Base-by-base conservation (phyloP, 1,140 invertebrate species). In the Diplogasteroides magnus region DNA sequence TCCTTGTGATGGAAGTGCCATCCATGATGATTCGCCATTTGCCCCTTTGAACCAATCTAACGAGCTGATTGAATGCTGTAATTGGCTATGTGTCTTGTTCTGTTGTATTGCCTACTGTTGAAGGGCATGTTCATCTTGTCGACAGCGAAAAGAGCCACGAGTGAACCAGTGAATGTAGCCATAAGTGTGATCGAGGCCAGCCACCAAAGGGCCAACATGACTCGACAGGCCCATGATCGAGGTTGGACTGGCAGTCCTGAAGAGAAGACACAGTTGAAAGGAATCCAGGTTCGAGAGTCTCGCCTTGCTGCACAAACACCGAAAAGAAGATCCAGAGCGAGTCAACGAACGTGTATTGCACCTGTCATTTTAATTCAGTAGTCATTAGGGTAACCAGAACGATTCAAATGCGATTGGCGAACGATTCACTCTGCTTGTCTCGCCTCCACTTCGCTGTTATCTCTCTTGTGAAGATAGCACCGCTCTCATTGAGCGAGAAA, bases 261-360 rank as follows among this genome's bases (percentile, higher is more conserved):
- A 74, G 31, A 55, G 23, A 28, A 19, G 37, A 48, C 19, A 48
- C 37, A 19, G 6, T 48, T 19, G 19, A 19, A 48, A 48, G 19
- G 37, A 48, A 48, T 57, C n/a, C n/a, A n/a, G n/a, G n/a, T n/a
- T n/a, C n/a, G n/a, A n/a, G n/a, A n/a, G 11, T 2, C 55, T 29
- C 55, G 74, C 74, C 74, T 75, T 75, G 74, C 31, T 75, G 74
- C 23, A 75, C 73, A 55, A 74, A 74, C 6, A 75, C 67, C 2
- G 74, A 75, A 48, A 59, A 75, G 29, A 74, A 75, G 19, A 75
- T 72, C 74, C 74, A 75, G 27, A 75, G 48, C 15, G 58, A 69
- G 29, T 75, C 66, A 2, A 63, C 37, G 2, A 61, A 57, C 15
- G 67, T 63, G 31, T 6, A 68, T 37, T 68, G 67, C n/a, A 68